Evolutionary conservation across 2,888 invertebrate genomes (phyloP).

Genomic region (Machimus rusticus): DNA sequence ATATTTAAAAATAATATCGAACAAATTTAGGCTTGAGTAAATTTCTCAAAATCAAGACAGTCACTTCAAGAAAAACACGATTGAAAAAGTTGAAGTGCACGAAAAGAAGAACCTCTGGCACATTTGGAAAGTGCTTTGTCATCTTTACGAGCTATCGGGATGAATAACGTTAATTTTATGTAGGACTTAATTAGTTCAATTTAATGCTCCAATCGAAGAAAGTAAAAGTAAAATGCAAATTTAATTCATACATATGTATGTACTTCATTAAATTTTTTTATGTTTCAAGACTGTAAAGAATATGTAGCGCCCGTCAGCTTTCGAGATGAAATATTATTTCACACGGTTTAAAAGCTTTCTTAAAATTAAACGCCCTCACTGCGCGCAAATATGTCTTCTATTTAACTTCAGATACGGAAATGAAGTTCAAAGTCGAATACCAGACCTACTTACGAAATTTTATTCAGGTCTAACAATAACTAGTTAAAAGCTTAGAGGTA

Average conservation of each 20-base stretch:
- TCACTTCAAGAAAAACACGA: too few species aligned
- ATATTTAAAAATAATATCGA: too few species aligned
- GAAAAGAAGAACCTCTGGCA: too few species aligned
- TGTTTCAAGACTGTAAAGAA: background rate
- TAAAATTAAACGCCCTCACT: background rate
- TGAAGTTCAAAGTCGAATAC: constrained; percentile 4
- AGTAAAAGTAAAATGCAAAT: background rate
- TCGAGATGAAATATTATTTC: background rate
- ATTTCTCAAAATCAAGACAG: too few species aligned
- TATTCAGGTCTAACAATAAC: background rate
- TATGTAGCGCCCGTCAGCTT: background rate
- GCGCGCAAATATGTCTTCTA: background rate
- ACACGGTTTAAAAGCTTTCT: background rate
- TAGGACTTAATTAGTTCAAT: background rate
- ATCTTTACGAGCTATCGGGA: too few species aligned
- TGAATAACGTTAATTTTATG: too few species aligned
- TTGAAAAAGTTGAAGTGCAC: too few species aligned
- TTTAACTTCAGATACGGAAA: background rate
- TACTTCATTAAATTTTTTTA: background rate
- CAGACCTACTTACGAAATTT: background rate
- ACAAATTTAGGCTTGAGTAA: too few species aligned
- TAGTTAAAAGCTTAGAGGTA: background rate
- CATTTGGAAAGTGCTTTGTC: too few species aligned
- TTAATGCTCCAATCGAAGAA: background rate
- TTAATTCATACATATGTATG: too few species aligned